Percentiles rank a stretch among this genome's conserved stretches.
phyloP scores from a whole-genome alignment of 2,113 vertebrate genomes.

The Osmerus mordax region DNA sequence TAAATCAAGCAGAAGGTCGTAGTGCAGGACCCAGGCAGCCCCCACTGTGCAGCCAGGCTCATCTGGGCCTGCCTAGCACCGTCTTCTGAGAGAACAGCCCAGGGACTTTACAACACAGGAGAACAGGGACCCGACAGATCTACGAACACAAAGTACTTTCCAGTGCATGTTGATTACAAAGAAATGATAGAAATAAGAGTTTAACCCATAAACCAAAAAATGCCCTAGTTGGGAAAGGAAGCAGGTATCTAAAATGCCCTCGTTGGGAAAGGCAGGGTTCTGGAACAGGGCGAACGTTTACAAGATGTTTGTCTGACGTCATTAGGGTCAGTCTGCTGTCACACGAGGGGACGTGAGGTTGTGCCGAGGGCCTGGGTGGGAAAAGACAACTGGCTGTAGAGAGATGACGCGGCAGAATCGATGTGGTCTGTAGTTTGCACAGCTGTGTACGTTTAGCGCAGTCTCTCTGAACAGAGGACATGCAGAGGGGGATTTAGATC shows the following conservation, averaged over 20 bases:
- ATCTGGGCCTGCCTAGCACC: no score
- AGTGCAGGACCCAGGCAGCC: constrained; percentile 29
- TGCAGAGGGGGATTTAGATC: no score
- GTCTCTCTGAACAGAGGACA: no score
- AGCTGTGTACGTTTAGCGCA: no score
- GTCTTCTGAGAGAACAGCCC: constrained; percentile 48
- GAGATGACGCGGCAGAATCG: no score
- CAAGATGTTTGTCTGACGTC: no score
- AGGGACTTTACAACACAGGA: constrained; percentile 39
- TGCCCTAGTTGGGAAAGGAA: constrained; percentile 15
- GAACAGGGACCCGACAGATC: constrained; percentile 61
- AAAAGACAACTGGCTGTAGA: no score
- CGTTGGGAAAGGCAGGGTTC: neutral
- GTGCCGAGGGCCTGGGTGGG: no score
- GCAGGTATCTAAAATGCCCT: constrained; percentile 27
- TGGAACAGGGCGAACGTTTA: neutral
- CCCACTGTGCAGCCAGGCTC: constrained; percentile 16
- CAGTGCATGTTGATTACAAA: constrained; percentile 77
- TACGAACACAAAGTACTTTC: constrained; percentile 73
- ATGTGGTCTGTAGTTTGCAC: no score
- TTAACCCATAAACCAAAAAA: constrained; percentile 40
- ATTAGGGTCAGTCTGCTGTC: no score
- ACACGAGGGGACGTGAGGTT: no score
- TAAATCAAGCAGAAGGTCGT: constrained; percentile 52
- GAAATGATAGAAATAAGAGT: constrained; percentile 44